Evolutionary conservation across 1,140 invertebrate genomes (phyloP).

Genomic region (Dinoponera quadriceps): DNA sequence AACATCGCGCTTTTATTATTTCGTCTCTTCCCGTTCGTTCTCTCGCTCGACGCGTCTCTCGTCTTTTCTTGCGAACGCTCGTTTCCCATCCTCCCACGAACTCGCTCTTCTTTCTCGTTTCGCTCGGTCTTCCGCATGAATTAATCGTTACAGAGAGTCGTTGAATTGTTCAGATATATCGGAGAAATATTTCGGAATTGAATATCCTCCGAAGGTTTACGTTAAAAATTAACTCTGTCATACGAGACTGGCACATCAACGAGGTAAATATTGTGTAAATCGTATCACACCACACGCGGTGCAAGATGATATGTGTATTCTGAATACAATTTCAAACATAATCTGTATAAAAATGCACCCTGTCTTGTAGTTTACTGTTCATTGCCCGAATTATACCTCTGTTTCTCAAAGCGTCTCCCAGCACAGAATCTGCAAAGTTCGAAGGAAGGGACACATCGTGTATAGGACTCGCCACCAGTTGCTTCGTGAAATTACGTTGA

Average conservation of each 20-base stretch:
- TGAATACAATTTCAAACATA: too few species aligned
- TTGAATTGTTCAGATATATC: neutral
- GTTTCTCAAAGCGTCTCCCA: too few species aligned
- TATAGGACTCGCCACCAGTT: conserved; percentile 42
- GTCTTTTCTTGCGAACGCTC: neutral
- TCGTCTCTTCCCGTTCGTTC: conserved; percentile 7
- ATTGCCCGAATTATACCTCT: too few species aligned
- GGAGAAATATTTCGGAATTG: neutral
- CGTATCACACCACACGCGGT: too few species aligned
- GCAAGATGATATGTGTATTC: neutral
- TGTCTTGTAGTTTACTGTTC: too few species aligned
- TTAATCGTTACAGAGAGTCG: conserved; percentile 43
- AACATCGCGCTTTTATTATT: conserved; percentile 58
- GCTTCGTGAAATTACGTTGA: conserved; percentile 41
- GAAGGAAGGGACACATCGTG: neutral
- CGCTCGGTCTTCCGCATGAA: conserved; percentile 14
- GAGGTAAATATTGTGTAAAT: neutral
- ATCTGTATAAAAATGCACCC: too few species aligned
- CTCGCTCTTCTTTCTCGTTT: neutral
- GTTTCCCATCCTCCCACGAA: conserved; percentile 23
- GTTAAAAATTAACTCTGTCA: neutral
- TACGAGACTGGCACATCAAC: neutral
- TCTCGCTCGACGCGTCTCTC: conserved; percentile 24
- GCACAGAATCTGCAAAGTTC: too few species aligned
- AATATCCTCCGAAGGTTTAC: neutral